A percentile compares a stretch with the other conserved stretches of the same genome.
These are phyloP conservation scores for Climacteris rufus DNA, from an alignment of 2,113 vertebrate species.

Conservation along the genomic window DNA sequence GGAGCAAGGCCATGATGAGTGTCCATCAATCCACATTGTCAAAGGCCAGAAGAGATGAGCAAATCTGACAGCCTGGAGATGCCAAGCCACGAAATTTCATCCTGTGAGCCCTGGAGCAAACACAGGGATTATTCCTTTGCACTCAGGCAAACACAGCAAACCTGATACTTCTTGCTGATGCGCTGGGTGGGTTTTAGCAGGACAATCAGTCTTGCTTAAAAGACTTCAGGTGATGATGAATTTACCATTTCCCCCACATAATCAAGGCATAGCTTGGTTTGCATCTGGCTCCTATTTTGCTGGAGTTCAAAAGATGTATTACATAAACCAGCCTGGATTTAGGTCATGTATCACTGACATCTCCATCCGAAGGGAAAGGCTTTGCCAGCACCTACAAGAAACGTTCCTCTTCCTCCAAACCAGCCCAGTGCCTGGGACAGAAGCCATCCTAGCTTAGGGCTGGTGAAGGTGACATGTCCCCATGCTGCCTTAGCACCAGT, in stretches of 20 bases:
- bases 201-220: slow-evolving; percentile 54
- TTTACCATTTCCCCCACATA: slow-evolving; percentile 14
- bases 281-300: slow-evolving; percentile 10
- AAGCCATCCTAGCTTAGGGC: neutral
- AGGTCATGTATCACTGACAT: slow-evolving; percentile 37
- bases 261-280: slow-evolving; percentile 47
- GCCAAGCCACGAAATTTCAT: neutral
- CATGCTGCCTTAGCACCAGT: neutral
- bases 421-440: neutral
- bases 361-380: neutral
- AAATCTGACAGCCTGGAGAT: neutral
- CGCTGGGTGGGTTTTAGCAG: neutral
- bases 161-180: slow-evolving; percentile 1
- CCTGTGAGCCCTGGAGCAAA: neutral
- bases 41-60: neutral
- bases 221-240: slow-evolving; percentile 42
- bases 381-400: neutral
- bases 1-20: neutral
- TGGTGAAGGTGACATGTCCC: neutral
- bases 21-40: neutral
- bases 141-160: neutral
- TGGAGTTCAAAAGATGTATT: neutral
- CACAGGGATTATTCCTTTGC: neutral
- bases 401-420: neutral
- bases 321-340: neutral